Evolutionary conservation across 2,888 invertebrate genomes (phyloP).

Genomic region (Ophioninae sp.): DNA sequence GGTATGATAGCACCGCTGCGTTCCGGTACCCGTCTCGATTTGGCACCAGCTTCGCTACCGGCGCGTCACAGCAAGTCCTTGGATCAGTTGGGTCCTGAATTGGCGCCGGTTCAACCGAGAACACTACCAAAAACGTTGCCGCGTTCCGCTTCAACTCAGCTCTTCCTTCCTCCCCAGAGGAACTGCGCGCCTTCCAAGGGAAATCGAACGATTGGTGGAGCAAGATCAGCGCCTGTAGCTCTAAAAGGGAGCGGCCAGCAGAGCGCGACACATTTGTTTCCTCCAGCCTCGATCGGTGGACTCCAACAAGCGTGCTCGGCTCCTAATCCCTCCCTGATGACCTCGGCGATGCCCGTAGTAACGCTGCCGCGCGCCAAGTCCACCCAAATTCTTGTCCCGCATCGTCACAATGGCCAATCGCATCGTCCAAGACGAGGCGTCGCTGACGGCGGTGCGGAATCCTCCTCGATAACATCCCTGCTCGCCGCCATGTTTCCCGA

Average conservation of each 20-base stretch:
- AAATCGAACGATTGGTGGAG: conserved; percentile 65
- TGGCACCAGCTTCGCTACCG: conserved; percentile 85
- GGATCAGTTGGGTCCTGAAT: conserved; percentile 87
- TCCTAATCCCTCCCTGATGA: conserved; percentile 79
- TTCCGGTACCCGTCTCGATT: conserved; percentile 84
- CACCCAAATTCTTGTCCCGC: conserved; percentile 77
- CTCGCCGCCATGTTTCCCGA: conserved; percentile 80
- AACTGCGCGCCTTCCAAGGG: conserved; percentile 63
- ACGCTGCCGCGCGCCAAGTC: conserved; percentile 80
- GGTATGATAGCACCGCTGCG: conserved; percentile 80
- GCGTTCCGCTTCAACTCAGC: conserved; percentile 81
- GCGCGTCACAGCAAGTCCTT: conserved; percentile 91
- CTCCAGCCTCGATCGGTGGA: conserved; percentile 67
- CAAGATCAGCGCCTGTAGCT: conserved; percentile 69
- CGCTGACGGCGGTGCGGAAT: conserved; percentile 55
- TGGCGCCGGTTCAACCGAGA: conserved; percentile 73
- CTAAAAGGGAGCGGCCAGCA: conserved; percentile 40
- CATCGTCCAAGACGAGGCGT: conserved; percentile 19
- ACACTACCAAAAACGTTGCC: conserved; percentile 77
- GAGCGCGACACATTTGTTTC: conserved; percentile 60
- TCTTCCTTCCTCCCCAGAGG: conserved; percentile 78
- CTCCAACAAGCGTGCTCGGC: conserved; percentile 79
- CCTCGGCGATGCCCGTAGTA: conserved; percentile 75
- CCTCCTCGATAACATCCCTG: conserved; percentile 77
- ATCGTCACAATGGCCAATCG: conserved; percentile 49